A percentile compares a stretch with the other conserved stretches of the same genome.
These are phyloP conservation scores for Oenanthe melanoleuca DNA, from an alignment of 2,113 vertebrate genomes.

Conservation along the genomic window DNA sequence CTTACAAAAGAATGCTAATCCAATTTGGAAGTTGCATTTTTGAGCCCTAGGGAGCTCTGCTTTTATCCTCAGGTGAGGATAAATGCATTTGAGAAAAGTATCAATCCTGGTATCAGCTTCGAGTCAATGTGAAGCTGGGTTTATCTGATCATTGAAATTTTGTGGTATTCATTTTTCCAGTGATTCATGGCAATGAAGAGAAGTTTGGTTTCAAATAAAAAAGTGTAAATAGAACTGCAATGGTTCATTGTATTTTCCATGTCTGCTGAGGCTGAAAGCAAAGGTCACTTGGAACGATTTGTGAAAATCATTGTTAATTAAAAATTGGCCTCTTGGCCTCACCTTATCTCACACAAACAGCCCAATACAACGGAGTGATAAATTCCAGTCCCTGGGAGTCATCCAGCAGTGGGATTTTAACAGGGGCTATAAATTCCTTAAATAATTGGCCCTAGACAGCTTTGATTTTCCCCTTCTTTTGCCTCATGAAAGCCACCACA, in stretches of 20 bases:
- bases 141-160: background rate
- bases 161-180: background rate
- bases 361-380: background rate
- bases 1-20: background rate
- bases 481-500: background rate
- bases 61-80: background rate
- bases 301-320: slow-evolving; percentile 5
- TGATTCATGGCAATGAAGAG: background rate
- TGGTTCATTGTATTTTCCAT: background rate
- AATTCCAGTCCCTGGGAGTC: background rate
- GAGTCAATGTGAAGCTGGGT: background rate
- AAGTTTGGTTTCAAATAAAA: background rate
- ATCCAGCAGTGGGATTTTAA: background rate
- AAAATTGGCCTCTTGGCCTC: background rate
- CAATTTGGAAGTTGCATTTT: background rate
- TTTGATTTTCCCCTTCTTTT: background rate
- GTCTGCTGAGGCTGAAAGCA: background rate
- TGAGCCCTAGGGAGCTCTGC: background rate
- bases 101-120: background rate
- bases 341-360: slow-evolving; percentile 30
- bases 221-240: background rate
- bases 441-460: background rate
- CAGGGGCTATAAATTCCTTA: slow-evolving; percentile 6
- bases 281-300: slow-evolving; percentile 14
- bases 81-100: background rate